Base-by-base conservation (phyloP, 2,113 vertebrate species). In the Aegotheles bennettii region DNA sequence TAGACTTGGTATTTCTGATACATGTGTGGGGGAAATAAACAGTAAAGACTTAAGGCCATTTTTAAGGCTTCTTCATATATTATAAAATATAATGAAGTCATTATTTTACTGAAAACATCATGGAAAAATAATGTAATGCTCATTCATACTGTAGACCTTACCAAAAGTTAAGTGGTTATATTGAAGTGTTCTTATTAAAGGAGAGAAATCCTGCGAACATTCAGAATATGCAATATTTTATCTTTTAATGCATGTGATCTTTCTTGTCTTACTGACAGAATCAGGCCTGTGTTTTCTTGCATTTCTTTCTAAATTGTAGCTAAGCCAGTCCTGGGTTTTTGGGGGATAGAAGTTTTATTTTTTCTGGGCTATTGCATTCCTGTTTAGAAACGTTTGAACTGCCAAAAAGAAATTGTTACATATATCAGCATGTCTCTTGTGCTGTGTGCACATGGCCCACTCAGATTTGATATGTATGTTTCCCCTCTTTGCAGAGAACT, bases 41-140 rank as follows among this genome's bases (percentile, higher is more conserved):
- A 91, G 59, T 86, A 78, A 93, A 86, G 93, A 12, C 18, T 69
- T 35, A 18, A 29, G 70, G 77, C 64, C 16, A 18, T 54, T 84
- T 91, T 91, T 78, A 84, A 94, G 24, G 33, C 36, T 86, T 74
- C 76, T 92, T 95, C 74, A 45, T 92, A 8, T 81, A 50, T 95
- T 94, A 45, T 95, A 80, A 92, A 94, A 95, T 86, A 90, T n/a
- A 95, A 89, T 77, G 36, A 92, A 89, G 54, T 84, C 21, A 59
- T 93, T 78, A 82, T 81, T 89, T 91, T 78, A 36, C 77, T 84
- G 84, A 76, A 89, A 78, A 57, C 86, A 54, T 28, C 87, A 63
- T 9, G 77, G 64, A 70, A 81, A 67, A 95, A 89, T 28, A 81
- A 63, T 70, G 60, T 87, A 78, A 70, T 96, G n/a, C 11, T 87